Conservation (phyloP, 2,113 vertebrate genomes). For the Protobothrops mucrosquamatus region DNA sequence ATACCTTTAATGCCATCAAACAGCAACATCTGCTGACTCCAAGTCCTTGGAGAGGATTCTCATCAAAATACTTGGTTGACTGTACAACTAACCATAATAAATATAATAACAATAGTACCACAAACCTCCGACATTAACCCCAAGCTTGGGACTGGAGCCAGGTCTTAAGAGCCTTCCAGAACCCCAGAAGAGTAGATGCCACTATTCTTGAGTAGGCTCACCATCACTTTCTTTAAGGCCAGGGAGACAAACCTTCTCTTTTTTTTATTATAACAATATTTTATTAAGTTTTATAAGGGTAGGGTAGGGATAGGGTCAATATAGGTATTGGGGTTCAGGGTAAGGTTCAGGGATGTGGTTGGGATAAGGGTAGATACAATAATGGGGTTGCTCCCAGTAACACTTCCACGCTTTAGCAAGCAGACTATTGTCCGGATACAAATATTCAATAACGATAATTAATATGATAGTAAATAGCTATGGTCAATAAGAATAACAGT, state of each 20-base stretch:
- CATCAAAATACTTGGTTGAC: neutral
- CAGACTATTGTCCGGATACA: too few species aligned
- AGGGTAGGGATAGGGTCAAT: too few species aligned
- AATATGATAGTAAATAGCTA: too few species aligned
- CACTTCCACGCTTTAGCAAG: too few species aligned
- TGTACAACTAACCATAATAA: neutral
- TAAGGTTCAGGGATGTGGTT: too few species aligned
- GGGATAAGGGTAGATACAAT: too few species aligned
- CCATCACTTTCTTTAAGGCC: neutral
- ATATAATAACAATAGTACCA: neutral
- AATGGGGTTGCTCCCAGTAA: too few species aligned
- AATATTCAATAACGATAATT: too few species aligned
- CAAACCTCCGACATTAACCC: neutral
- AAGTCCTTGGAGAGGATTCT: neutral
- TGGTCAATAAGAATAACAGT: too few species aligned
- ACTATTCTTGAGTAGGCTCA: neutral
- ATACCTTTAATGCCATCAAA: neutral
- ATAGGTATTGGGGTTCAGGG: too few species aligned
- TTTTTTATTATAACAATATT: too few species aligned
- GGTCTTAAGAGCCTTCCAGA: neutral
- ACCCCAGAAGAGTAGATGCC: neutral
- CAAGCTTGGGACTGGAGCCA: neutral
- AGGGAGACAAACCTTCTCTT: neutral
- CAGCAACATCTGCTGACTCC: neutral
- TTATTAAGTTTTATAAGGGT: too few species aligned